These are phyloP conservation scores for Sarotherodon lohbergeri DNA, from an alignment of 2,113 vertebrate genomes.

Conservation along the genomic window DNA sequence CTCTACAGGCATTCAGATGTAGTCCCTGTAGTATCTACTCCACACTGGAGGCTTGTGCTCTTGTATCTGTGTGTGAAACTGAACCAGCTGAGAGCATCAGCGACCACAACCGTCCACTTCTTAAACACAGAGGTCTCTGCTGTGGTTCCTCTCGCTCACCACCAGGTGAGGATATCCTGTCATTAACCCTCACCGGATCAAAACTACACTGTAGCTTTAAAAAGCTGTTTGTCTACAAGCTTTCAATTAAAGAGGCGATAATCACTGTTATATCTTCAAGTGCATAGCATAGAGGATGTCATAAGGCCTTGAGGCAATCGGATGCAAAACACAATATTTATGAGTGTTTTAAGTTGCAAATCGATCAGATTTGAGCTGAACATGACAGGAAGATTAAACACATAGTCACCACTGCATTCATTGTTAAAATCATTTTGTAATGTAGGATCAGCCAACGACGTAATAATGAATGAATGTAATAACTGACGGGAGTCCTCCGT, in stretches of 20 bases:
- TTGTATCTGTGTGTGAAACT: neutral
- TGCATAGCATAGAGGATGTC: neutral
- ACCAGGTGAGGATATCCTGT: neutral
- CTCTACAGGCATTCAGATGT: neutral
- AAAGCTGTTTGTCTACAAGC: neutral
- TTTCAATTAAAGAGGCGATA: neutral
- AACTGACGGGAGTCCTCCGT: neutral
- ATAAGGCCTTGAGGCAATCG: rapidly evolving
- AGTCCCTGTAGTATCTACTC: neutral
- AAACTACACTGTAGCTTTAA: neutral
- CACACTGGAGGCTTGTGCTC: neutral
- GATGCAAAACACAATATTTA: neutral
- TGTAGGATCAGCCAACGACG: neutral
- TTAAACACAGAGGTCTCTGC: neutral
- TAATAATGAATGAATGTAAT: neutral
- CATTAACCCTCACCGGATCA: neutral
- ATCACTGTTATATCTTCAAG: neutral
- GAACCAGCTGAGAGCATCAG: neutral
- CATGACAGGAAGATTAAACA: neutral
- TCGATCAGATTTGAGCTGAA: neutral
- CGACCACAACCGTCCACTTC: neutral
- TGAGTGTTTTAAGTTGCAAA: neutral
- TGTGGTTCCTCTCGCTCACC: neutral
- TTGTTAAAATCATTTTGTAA: rapidly evolving
- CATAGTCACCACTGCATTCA: neutral